Evolutionary conservation across 2,797 vertebrate species (phyloP).

Genomic region (Mormyrus proboscirostris): DNA sequence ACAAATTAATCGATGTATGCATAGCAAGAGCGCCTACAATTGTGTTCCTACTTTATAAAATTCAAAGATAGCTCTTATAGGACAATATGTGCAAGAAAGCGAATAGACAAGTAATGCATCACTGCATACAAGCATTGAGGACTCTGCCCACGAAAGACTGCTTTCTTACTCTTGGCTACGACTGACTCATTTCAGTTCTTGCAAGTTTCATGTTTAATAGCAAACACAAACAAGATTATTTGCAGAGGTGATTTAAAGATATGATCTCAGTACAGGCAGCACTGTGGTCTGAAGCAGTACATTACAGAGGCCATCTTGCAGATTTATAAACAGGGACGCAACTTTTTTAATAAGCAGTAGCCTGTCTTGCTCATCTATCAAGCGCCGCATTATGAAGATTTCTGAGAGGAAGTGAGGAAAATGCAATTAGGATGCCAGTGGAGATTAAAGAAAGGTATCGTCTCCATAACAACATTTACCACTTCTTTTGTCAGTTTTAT

Average conservation of each 20-base stretch:
- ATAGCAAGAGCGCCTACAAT: background rate
- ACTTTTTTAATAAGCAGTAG: conserved; percentile 8
- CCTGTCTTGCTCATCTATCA: background rate
- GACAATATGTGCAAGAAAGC: background rate
- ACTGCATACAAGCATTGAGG: background rate
- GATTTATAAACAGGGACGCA: background rate
- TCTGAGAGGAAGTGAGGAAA: background rate
- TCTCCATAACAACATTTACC: background rate
- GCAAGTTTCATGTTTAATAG: conserved; percentile 10
- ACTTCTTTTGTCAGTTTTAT: background rate
- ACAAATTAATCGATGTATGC: background rate
- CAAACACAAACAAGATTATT: background rate
- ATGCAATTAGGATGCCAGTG: background rate
- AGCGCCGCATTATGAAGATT: background rate
- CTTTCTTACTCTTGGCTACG: background rate
- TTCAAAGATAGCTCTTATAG: background rate
- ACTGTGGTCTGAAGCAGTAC: background rate
- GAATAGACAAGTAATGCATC: background rate
- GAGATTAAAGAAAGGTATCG: background rate
- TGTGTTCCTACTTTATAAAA: background rate
- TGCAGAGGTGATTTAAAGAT: conserved; percentile 10
- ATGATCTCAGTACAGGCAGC: background rate
- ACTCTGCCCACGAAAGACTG: background rate
- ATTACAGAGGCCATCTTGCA: background rate
- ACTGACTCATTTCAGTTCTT: background rate